Evolutionary conservation across 2,113 vertebrate genomes (phyloP).

Genomic region (Formicarius rufipectus): DNA sequence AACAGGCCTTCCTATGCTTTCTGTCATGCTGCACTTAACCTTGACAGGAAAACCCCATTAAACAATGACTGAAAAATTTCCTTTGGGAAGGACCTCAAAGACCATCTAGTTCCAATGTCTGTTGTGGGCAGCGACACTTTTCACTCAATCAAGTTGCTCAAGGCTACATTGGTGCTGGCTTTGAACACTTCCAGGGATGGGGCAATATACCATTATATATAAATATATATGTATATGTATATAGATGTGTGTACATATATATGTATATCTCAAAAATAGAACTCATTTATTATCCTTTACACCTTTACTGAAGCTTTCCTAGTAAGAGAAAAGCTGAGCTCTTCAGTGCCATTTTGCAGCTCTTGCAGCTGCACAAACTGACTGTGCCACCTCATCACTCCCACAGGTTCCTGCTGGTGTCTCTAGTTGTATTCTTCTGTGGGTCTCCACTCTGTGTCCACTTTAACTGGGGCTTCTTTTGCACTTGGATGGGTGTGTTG

Average conservation of each 20-base stretch:
- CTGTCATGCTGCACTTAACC: background rate
- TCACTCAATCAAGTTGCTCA: background rate
- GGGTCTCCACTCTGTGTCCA: background rate
- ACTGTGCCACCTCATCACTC: accelerated
- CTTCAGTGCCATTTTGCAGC: background rate
- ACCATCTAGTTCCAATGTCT: background rate
- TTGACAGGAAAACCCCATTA: background rate
- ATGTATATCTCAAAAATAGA: background rate
- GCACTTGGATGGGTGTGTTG: background rate
- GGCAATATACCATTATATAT: background rate
- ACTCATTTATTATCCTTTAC: background rate
- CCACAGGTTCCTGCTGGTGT: accelerated
- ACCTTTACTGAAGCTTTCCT: background rate
- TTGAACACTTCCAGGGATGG: background rate
- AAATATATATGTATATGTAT: no score
- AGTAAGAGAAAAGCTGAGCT: background rate
- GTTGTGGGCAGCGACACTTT: background rate
- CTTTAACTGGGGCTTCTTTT: no score
- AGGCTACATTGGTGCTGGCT: background rate
- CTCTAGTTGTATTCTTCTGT: background rate
- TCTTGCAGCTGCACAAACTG: accelerated
- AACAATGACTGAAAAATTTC: background rate
- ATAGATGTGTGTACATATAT: background rate
- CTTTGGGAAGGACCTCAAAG: background rate
- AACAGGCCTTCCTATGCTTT: background rate